Percentiles rank a stretch among this genome's conserved stretches.
These are phyloP conservation scores for Clusia tigrina DNA, from an alignment of 2,888 invertebrate species.

Conservation along the genomic window DNA sequence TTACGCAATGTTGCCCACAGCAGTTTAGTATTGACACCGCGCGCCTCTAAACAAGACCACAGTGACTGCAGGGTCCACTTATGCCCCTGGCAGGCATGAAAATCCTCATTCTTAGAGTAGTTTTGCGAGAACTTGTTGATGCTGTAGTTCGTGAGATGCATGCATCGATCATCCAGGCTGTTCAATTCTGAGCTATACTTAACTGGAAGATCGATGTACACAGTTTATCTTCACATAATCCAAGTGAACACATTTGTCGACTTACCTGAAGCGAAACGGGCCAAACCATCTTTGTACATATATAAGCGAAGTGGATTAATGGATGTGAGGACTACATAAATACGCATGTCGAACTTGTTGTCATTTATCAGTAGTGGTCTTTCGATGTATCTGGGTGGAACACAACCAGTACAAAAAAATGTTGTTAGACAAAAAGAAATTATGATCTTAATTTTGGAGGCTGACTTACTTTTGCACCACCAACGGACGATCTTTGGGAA, in stretches of 20 bases:
- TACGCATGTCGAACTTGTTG: constrained; percentile 95
- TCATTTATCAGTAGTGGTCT: constrained; percentile 90
- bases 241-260: constrained; percentile 19
- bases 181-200: constrained; percentile 83
- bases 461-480: constrained; percentile 80
- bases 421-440: not conserved
- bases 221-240: not conserved
- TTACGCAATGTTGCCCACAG: constrained; percentile 89
- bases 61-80: constrained; percentile 84
- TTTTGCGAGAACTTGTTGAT: constrained; percentile 87
- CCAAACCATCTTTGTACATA: constrained; percentile 94
- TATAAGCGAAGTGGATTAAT: constrained; percentile 94
- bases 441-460: not conserved
- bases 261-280: constrained; percentile 91
- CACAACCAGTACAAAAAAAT: too few species aligned
- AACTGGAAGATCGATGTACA: constrained; percentile 65
- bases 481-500: constrained; percentile 88
- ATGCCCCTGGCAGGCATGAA: constrained; percentile 89
- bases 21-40: constrained; percentile 77
- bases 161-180: constrained; percentile 83
- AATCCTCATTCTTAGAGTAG: constrained; percentile 90
- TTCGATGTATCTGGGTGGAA: constrained; percentile 70
- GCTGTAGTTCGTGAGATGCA: constrained; percentile 93
- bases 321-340: constrained; percentile 95
- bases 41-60: constrained; percentile 69